Conservation (phyloP, 2,888 invertebrate genomes). For the Pilophorus perplexus region DNA sequence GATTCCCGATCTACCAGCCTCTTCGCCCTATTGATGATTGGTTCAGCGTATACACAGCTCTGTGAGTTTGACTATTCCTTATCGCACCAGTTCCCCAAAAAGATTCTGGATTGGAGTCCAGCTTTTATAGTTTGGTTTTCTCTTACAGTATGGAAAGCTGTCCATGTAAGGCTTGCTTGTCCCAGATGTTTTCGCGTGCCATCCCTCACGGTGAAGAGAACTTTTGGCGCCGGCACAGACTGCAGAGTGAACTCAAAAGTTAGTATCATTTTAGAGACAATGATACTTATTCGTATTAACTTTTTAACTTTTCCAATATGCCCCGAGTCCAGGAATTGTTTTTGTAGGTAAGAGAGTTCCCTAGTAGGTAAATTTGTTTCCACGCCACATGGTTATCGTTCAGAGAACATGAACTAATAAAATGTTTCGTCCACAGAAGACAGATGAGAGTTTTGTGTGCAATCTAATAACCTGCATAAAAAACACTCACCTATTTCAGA, state of each 20-base stretch:
- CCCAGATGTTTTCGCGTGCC: conserved; percentile 76
- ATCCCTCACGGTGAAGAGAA: conserved; percentile 69
- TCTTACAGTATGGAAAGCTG: conserved; percentile 70
- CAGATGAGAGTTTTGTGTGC: too few relatives aligned
- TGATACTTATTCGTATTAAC: too few relatives aligned
- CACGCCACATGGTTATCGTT: too few relatives aligned
- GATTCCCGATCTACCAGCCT: conserved; percentile 87
- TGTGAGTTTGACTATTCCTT: conserved; percentile 52
- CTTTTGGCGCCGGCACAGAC: conserved; percentile 76
- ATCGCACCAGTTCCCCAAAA: too few relatives aligned
- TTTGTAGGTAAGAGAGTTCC: too few relatives aligned
- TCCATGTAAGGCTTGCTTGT: conserved; percentile 82
- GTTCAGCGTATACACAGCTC: conserved; percentile 67
- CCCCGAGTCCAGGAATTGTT: too few relatives aligned
- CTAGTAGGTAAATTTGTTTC: too few relatives aligned
- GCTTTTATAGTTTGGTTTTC: conserved; percentile 40
- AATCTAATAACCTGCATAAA: not conserved
- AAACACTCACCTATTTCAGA: not conserved
- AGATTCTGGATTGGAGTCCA: not conserved
- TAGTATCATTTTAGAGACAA: too few relatives aligned
- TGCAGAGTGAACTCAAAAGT: conserved; percentile 70
- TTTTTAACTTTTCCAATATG: too few relatives aligned
- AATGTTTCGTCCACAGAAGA: too few relatives aligned
- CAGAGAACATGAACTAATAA: too few relatives aligned
- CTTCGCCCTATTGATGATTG: conserved; percentile 70